Conservation (phyloP, 2,113 vertebrate genomes). For the Paramormyrops kingsleyae region DNA sequence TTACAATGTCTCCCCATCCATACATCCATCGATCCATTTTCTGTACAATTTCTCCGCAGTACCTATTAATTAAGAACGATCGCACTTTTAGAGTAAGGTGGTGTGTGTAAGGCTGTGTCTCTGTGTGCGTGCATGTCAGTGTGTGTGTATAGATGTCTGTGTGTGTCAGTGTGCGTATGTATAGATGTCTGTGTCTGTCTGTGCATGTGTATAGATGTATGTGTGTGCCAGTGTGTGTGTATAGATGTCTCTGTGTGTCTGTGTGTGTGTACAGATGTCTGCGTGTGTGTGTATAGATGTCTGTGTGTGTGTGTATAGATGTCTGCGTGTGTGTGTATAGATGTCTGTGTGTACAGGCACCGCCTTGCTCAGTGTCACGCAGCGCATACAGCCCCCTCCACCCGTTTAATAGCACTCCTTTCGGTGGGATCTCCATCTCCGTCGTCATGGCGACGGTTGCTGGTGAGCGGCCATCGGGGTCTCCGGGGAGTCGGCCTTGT, state of each 20-base stretch:
- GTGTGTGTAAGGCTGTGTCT: not conserved
- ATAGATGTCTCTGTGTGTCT: not conserved
- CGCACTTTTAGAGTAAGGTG: not conserved
- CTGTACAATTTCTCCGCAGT: not conserved
- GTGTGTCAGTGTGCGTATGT: not conserved
- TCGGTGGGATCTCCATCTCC: constrained; percentile 57
- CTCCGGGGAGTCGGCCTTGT: constrained; percentile 70
- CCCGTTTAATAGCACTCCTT: constrained; percentile 71
- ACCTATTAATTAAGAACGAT: not conserved
- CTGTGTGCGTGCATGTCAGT: not conserved
- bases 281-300: not conserved
- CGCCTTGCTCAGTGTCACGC: constrained; percentile 36
- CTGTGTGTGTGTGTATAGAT: not conserved
- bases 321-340: constrained; percentile 5
- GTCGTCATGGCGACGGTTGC: constrained; percentile 77
- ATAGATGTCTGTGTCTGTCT: not conserved
- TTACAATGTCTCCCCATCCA: not conserved
- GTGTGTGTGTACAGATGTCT: too few species aligned
- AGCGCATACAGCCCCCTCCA: constrained; percentile 40
- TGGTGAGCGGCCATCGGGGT: constrained; percentile 63
- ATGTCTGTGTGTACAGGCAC: not conserved
- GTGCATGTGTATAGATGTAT: too few species aligned
- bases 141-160: not conserved
- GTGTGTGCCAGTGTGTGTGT: not conserved
- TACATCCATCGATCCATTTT: not conserved